Base-by-base conservation (phyloP, 2,113 vertebrate species). In the Xiphorhynchus elegans region DNA sequence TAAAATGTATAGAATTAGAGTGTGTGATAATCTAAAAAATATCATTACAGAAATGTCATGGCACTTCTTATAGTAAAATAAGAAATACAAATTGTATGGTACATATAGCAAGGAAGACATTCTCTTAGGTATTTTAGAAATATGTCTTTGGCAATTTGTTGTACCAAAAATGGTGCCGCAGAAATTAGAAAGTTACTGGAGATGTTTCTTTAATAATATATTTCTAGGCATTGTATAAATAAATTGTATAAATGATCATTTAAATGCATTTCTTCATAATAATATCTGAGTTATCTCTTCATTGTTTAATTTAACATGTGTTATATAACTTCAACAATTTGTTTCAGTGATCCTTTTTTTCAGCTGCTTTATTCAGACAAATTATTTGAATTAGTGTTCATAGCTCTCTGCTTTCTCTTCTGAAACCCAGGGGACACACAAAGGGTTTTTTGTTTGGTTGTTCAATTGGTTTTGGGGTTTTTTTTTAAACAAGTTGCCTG, bases 381-480 rank as follows among this genome's bases (percentile, higher is more conserved):
- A 46, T 28, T 53, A 85, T 39, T 40, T 68, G 9, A 62, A 56
- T 62, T 39, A 33, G 7, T 4, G 10, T 50, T 26, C 28, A 42
- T 5, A 40, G 7, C 7, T 90, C 13, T 62, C 37, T 95, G 5
- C 7, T 24, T 6, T 86, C 7, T 39, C 18, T 80, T 91, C 26
- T 33, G 33, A 67, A 56, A 17, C 40, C 33, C 8, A 46, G 46
- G 25, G n/a, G 16, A 28, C 15, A 50, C 11, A 46, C 7, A 35
- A 0, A 19, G 1, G n/a, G 16, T 2, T 7, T 19, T 28, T 53
- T 42, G 29, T 19, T 18, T 8, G 7, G 2, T 50, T 59, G 49
- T 7, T 33, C 14, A 4, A 2, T 35, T 19, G 2, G 6, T 3
- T 26, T 40, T 24, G 40, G 13, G 10, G 28, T 4, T 17, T 53